Evolutionary conservation across 2,888 invertebrate species (phyloP).

Genomic region (Parnassius orleans): DNA sequence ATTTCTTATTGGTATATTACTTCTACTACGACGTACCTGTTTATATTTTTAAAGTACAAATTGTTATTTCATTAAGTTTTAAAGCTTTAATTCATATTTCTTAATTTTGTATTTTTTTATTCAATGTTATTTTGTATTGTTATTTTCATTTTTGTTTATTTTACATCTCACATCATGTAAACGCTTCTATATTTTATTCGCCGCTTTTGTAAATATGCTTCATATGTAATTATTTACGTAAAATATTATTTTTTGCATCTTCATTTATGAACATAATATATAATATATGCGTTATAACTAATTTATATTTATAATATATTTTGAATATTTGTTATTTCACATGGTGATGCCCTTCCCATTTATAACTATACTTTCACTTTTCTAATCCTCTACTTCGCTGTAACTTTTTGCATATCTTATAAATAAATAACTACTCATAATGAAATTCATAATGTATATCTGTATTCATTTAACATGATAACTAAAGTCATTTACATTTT

Average conservation of each 20-base stretch:
- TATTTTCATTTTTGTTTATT: conserved; percentile 29
- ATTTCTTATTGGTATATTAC: conserved; percentile 20
- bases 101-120: conserved; percentile 34
- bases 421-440: conserved; percentile 38
- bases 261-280: conserved; percentile 34
- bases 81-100: conserved; percentile 55
- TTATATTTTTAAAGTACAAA: conserved; percentile 58
- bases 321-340: conserved; percentile 20
- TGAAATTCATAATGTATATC: conserved; percentile 36
- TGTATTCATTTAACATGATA: conserved; percentile 26
- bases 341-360: conserved; percentile 44
- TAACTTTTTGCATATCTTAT: background rate
- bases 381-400: conserved; percentile 22
- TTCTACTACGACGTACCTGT: conserved; percentile 59
- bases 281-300: conserved; percentile 19
- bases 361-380: conserved; percentile 41
- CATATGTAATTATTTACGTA: conserved; percentile 66
- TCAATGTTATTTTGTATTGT: conserved; percentile 35
- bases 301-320: conserved; percentile 33
- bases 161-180: background rate
- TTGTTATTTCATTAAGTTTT: conserved; percentile 42
- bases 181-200: conserved; percentile 34
- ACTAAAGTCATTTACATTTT: conserved; percentile 21
- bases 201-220: conserved; percentile 74
- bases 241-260: conserved; percentile 67